Evolutionary conservation across 2,888 invertebrate genomes (phyloP), one percentile per base, ranked within the genome.

Genomic region (Synergus itoensis): DNA sequence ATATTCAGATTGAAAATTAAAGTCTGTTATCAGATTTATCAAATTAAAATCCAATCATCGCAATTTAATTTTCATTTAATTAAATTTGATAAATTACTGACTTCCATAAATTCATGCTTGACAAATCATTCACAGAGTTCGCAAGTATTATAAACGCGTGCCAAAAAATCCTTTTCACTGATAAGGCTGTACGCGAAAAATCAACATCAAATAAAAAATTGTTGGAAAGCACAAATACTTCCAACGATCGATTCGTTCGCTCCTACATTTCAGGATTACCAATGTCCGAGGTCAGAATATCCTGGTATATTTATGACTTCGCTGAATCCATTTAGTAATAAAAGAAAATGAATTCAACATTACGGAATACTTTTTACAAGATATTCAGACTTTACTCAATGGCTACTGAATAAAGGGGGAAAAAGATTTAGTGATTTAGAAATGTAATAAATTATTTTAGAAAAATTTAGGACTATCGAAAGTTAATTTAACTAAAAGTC

Each of bases 261-360:
- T 81, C 85, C 81, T 87, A 87, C 87, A 87, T 87, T 87, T 84
- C 84, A 85, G 86, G 87, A 87, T 87, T 87, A 87, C 87, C 80
- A 80, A 87, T 86, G 85, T 85, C 87, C 85, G 86, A 84, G 83
- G 84, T 84, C 80, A 85, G 81, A 87, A 87, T 83, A 85, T 86
- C 86, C 80, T 69, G 78, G 84, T 87, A 86, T 87, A 86, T 87
- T 87, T 87, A 86, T 82, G 85, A 79, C 80, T 36, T 53, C 48
- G 36, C 53, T 73, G 48, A 36, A 73, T 57, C 28, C 73, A 28
- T 73, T 73, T 36, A 36, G 53, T 11, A 73, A 57, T 53, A 73
- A 57, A 73, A 36, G 28, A 48, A n/a, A 53, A 73, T 73, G 36
- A 53, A 73, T 73, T 73, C 36, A 57, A 73, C 73, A 57, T 73